Evolutionary conservation across 2,888 invertebrate species (phyloP).

Genomic region (Tenthredo distinguenda): DNA sequence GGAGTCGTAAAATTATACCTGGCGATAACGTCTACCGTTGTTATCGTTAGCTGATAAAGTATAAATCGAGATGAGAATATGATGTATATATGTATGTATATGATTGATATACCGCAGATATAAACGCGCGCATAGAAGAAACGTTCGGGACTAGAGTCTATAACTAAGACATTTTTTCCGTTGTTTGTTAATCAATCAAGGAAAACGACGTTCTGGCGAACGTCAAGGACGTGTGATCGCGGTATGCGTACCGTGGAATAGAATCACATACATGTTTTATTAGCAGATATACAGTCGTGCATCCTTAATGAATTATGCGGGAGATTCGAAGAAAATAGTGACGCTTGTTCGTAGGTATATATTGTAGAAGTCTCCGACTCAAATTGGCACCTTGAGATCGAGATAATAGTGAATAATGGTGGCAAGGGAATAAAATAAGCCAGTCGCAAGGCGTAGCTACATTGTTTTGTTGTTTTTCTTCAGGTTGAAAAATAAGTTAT

Average conservation of each 20-base stretch:
- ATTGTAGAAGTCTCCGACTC: background rate
- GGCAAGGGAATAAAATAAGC: background rate
- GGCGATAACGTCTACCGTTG: background rate
- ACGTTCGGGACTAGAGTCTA: background rate
- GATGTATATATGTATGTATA: background rate
- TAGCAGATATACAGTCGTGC: background rate
- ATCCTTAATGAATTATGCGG: background rate
- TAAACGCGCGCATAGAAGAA: background rate
- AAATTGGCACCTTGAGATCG: conserved; percentile 46
- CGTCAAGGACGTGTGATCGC: background rate
- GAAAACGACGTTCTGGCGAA: background rate
- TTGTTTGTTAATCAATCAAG: background rate
- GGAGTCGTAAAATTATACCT: background rate
- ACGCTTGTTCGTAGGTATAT: background rate
- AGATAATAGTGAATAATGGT: background rate
- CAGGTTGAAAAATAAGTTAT: background rate
- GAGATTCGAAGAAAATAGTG: conserved; percentile 6
- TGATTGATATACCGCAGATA: background rate
- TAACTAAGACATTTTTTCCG: background rate
- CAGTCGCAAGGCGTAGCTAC: background rate
- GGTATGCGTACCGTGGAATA: background rate
- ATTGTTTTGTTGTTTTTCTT: background rate
- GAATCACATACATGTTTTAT: background rate
- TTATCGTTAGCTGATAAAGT: background rate
- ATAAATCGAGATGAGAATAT: conserved; percentile 18